Percentiles rank a stretch among this genome's conserved stretches.
These are phyloP conservation scores for Geotrupes spiniger DNA, from an alignment of 2,888 invertebrate species.

Conservation along the genomic window DNA sequence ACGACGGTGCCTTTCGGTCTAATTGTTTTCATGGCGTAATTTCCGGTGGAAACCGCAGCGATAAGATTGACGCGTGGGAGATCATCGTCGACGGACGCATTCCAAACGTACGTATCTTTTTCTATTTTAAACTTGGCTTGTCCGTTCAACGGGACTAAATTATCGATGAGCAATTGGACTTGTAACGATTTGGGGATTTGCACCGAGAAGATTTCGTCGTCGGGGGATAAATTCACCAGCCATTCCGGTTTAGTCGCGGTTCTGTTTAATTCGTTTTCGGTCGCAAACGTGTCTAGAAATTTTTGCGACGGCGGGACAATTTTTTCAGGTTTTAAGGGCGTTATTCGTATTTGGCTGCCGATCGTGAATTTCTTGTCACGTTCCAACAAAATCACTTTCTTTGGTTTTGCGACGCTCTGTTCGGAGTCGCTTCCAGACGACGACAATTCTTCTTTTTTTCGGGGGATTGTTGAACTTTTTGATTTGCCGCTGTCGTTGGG, in stretches of 20 bases:
- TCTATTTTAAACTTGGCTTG: slow-evolving; percentile 30
- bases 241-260: neutral
- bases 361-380: too few species aligned
- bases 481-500: too few species aligned
- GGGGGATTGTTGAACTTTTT: too few species aligned
- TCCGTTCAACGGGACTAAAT: slow-evolving; percentile 26
- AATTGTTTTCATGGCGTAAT: slow-evolving; percentile 22
- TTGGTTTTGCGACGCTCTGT: too few species aligned
- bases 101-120: slow-evolving; percentile 27
- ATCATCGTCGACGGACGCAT: slow-evolving; percentile 16
- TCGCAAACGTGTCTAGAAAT: slow-evolving; percentile 6
- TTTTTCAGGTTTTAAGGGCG: too few species aligned
- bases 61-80: slow-evolving; percentile 23
- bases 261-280: slow-evolving; percentile 3
- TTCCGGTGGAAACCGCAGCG: slow-evolving; percentile 16
- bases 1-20: slow-evolving; percentile 27
- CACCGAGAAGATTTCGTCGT: slow-evolving; percentile 27
- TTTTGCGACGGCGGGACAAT: neutral
- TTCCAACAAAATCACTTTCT: too few species aligned
- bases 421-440: too few species aligned
- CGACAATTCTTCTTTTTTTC: too few species aligned
- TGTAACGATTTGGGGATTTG: slow-evolving; percentile 32
- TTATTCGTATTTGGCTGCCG: too few species aligned
- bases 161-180: slow-evolving; percentile 24
- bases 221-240: slow-evolving; percentile 12